Conservation (phyloP, 2,113 vertebrate genomes). For the Apeltes quadracus region DNA sequence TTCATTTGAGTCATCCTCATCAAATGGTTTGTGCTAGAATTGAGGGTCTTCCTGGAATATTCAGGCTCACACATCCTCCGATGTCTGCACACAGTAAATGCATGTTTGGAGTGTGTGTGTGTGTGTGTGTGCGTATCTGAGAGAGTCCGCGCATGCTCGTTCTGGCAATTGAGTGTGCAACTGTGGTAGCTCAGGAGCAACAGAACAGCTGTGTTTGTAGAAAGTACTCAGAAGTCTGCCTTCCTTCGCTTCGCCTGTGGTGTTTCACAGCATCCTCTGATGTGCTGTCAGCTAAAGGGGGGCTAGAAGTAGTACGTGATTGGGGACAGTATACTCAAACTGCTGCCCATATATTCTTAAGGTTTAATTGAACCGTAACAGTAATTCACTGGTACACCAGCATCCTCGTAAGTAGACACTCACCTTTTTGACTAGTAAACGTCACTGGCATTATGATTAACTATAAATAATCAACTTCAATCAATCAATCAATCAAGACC, state of each 20-base stretch:
- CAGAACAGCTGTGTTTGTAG: slow-evolving; percentile 49
- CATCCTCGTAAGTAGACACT: neutral
- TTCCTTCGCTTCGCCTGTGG: no score
- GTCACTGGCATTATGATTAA: slow-evolving; percentile 9
- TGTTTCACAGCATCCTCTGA: neutral
- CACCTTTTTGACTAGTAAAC: neutral
- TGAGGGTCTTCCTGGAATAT: slow-evolving; percentile 31
- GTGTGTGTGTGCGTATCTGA: neutral
- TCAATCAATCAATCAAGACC: neutral
- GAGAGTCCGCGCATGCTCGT: neutral
- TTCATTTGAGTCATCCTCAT: slow-evolving; percentile 8
- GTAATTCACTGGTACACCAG: neutral
- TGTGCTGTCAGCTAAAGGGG: neutral
- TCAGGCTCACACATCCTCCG: neutral
- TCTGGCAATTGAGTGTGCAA: slow-evolving; percentile 8
- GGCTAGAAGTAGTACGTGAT: slow-evolving; percentile 1
- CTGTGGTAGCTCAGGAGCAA: slow-evolving; percentile 37
- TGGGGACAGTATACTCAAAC: neutral
- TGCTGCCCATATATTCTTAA: neutral
- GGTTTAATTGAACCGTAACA: slow-evolving; percentile 3
- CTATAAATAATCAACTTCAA: no score
- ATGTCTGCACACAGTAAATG: neutral
- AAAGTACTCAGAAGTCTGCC: no score
- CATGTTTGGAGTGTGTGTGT: neutral
- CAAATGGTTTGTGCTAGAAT: neutral